These are phyloP conservation scores for Trachelus tabidus DNA, from an alignment of 2,888 invertebrate genomes.

Conservation along the genomic window DNA sequence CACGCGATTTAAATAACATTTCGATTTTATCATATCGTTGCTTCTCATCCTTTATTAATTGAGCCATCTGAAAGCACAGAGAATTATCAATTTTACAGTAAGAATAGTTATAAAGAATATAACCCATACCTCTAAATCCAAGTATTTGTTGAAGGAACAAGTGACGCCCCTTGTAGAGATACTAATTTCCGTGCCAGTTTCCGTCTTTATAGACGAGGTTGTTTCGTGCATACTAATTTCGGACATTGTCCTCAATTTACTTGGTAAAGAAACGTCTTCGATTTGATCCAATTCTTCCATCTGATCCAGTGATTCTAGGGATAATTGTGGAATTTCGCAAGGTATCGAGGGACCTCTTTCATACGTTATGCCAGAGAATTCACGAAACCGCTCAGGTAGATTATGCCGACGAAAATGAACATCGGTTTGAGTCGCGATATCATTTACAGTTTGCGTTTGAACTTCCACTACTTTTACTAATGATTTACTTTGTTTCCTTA, in stretches of 20 bases:
- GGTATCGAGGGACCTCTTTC: constrained; percentile 39
- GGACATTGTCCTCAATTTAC: constrained; percentile 60
- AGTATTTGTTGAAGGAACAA: constrained; percentile 61
- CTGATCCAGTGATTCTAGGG: constrained; percentile 52
- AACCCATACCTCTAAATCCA: constrained; percentile 54
- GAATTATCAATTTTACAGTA: background rate
- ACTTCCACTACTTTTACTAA: constrained; percentile 57
- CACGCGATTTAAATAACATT: constrained; percentile 74
- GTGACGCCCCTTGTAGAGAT: constrained; percentile 62
- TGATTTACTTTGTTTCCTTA: constrained; percentile 37
- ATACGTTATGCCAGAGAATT: constrained; percentile 48
- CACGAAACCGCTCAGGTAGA: constrained; percentile 31
- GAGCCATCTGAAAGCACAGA: constrained; percentile 67
- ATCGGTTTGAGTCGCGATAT: constrained; percentile 63
- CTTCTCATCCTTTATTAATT: constrained; percentile 77
- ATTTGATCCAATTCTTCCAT: constrained; percentile 54
- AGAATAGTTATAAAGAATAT: background rate
- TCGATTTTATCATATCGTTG: constrained; percentile 74
- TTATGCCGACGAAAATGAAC: constrained; percentile 30
- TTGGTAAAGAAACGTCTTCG: constrained; percentile 57
- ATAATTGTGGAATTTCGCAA: constrained; percentile 47
- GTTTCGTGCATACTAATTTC: constrained; percentile 64
- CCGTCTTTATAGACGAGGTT: constrained; percentile 63
- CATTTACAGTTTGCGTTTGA: constrained; percentile 62
- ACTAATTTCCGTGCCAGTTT: constrained; percentile 63